Evolutionary conservation across 1,140 invertebrate genomes (phyloP).

Genomic region (Meloidogyne hapla): DNA sequence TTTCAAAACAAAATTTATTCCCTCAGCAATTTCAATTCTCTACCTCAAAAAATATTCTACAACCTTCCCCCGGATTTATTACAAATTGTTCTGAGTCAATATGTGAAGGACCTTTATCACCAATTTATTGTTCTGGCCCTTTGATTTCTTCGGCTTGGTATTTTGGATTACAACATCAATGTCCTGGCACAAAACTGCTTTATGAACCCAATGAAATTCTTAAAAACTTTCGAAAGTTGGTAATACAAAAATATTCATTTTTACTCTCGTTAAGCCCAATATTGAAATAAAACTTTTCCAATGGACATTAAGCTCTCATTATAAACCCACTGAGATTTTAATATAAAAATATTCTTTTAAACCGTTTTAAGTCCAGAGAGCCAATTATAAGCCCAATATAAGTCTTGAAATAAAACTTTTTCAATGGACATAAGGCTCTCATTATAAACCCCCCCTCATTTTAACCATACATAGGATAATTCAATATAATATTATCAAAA

Average conservation of each 20-base stretch:
- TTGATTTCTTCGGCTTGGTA: slow-evolving; percentile 38
- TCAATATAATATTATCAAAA: too few species aligned
- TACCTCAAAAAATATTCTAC: not conserved
- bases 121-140: slow-evolving; percentile 40
- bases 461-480: too few species aligned
- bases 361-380: too few species aligned
- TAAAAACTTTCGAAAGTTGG: slow-evolving; percentile 38
- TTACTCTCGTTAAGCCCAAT: too few species aligned
- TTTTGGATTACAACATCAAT: slow-evolving; percentile 41
- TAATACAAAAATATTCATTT: not conserved
- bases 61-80: slow-evolving; percentile 10
- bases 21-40: slow-evolving; percentile 10
- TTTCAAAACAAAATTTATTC: not conserved
- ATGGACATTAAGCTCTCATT: too few species aligned
- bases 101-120: slow-evolving; percentile 34
- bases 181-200: slow-evolving; percentile 36
- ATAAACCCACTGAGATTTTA: too few species aligned
- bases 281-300: too few species aligned
- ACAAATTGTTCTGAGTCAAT: slow-evolving; percentile 40
- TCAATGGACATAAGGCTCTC: too few species aligned
- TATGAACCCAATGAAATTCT: slow-evolving; percentile 31
- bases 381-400: too few species aligned
- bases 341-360: too few species aligned
- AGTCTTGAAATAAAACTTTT: too few species aligned
- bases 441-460: too few species aligned